Conservation (phyloP, 2,113 vertebrate species). For the Pseudorasbora parva region DNA sequence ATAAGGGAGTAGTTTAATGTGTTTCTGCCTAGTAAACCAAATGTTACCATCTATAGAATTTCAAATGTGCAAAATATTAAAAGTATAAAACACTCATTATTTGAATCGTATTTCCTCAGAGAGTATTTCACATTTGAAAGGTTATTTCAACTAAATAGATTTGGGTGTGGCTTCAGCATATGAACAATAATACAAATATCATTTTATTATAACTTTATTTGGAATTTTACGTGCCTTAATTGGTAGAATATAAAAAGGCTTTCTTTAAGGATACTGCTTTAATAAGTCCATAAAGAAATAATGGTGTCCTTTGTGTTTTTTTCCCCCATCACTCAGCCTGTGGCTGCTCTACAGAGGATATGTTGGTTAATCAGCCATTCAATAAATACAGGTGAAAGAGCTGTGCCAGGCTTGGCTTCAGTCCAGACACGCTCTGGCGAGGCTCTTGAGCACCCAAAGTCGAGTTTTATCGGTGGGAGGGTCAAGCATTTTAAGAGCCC, state of each 20-base stretch:
- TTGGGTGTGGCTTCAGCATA: neutral
- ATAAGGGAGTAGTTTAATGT: neutral
- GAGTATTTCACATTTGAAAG: neutral
- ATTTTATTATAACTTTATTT: neutral
- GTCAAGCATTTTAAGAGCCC: neutral
- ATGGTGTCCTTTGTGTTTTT: neutral
- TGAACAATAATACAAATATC: neutral
- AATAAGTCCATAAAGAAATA: neutral
- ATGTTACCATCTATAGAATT: neutral
- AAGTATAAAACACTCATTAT: conserved; percentile 12
- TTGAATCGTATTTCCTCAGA: neutral
- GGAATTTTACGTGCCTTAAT: neutral
- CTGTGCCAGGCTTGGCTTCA: conserved; percentile 18
- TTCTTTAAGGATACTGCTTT: neutral
- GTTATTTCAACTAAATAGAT: neutral
- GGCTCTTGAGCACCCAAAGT: conserved; percentile 11
- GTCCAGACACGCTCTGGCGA: conserved; percentile 17
- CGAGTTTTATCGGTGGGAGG: conserved; percentile 15
- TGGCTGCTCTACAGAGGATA: neutral
- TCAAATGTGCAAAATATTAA: neutral
- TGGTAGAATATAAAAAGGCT: neutral
- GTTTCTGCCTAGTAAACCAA: conserved; percentile 15
- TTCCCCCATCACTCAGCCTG: neutral
- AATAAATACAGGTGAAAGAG: conserved; percentile 36
- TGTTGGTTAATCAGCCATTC: conserved; percentile 11